Percentiles rank a stretch among this genome's conserved stretches.
Evolutionary conservation across 2,888 invertebrate genomes (phyloP).

Genomic region (Aphodius sticticus): DNA sequence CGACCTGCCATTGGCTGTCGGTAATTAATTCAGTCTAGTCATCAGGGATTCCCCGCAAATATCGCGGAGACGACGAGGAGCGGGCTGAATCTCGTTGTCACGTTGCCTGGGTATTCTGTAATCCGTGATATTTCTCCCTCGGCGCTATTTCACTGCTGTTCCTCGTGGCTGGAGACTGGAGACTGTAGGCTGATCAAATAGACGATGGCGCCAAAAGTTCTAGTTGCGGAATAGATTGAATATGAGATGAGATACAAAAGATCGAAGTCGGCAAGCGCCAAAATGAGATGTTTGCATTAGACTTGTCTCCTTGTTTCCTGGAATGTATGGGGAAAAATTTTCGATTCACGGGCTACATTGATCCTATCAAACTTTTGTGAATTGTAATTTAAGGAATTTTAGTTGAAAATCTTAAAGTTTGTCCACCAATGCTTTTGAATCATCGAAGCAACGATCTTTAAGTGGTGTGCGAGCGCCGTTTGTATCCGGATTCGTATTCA

Average conservation of each 20-base stretch:
- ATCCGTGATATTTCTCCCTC: background rate
- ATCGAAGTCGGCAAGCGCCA: background rate
- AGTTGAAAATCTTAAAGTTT: too few relatives aligned
- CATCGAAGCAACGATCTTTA: too few relatives aligned
- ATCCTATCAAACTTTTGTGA: too few relatives aligned
- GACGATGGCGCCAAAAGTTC: conserved; percentile 17
- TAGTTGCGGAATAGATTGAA: conserved; percentile 35
- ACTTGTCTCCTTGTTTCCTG: background rate
- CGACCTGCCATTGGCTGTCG: conserved; percentile 46
- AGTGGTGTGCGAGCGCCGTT: too few relatives aligned
- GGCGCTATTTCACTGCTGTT: conserved; percentile 29
- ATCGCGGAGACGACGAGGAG: conserved; percentile 35
- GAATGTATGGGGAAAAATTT: background rate
- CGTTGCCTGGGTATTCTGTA: conserved; percentile 11
- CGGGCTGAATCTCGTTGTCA: conserved; percentile 8
- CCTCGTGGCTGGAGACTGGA: background rate
- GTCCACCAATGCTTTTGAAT: too few relatives aligned
- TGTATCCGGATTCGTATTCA: too few relatives aligned
- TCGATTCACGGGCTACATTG: background rate
- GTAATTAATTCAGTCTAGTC: conserved; percentile 54
- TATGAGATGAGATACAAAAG: conserved; percentile 27
- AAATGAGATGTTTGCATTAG: background rate
- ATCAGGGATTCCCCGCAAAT: conserved; percentile 52
- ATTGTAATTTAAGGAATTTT: too few relatives aligned
- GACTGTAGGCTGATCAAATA: background rate